Percentiles rank a stretch among this genome's conserved stretches.
These are phyloP conservation scores for Drosophila melanogaster DNA, from an alignment of 1,140 invertebrate genomes.

Conservation along the genomic window DNA sequence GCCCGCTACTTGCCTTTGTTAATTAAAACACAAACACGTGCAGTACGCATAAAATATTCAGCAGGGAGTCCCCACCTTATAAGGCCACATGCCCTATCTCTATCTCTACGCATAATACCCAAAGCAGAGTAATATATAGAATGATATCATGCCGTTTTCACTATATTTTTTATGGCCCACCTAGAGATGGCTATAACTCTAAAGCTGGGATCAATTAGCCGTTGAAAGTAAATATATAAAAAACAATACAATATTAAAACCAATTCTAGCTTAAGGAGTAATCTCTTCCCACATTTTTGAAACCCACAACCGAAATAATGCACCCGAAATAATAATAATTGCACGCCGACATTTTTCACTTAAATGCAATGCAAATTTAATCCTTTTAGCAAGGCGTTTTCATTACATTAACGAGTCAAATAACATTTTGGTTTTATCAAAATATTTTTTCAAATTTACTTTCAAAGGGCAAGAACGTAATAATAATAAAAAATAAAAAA, in stretches of 20 bases:
- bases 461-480: constrained; percentile 20
- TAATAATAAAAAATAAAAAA: neutral
- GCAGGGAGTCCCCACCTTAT: constrained; percentile 42
- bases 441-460: constrained; percentile 29
- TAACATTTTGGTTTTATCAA: constrained; percentile 56
- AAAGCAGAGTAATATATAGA: neutral
- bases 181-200: constrained; percentile 25
- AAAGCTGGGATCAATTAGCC: constrained; percentile 5
- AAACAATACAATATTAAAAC: too few relatives aligned
- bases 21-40: constrained; percentile 83
- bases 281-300: neutral
- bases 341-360: constrained; percentile 7
- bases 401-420: constrained; percentile 72
- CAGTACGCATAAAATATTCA: constrained; percentile 73
- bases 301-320: neutral
- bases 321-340: constrained; percentile 1
- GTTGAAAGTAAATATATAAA: too few relatives aligned
- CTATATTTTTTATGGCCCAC: constrained; percentile 8
- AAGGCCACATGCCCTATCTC: constrained; percentile 8
- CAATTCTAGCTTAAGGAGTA: neutral
- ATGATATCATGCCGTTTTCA: constrained; percentile 36
- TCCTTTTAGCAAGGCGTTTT: constrained; percentile 75
- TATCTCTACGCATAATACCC: constrained; percentile 14
- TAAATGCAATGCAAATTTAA: constrained; percentile 67
- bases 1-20: constrained; percentile 64